These are phyloP conservation scores for Salticus scenicus DNA, from an alignment of 2,888 invertebrate species.

Conservation along the genomic window DNA sequence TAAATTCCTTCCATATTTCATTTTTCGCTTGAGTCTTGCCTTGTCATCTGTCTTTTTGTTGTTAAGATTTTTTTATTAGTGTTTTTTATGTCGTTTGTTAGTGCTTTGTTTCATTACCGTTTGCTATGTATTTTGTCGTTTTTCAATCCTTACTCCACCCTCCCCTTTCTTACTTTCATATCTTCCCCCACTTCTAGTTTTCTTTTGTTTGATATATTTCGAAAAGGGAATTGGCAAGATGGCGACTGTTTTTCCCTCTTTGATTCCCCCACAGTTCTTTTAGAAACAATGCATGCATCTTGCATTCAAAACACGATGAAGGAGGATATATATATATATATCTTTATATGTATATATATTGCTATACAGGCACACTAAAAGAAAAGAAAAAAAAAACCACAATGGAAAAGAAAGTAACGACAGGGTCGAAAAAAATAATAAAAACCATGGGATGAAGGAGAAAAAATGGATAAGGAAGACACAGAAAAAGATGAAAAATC, in stretches of 20 bases:
- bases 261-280: neutral
- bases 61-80: constrained; percentile 13
- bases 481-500: constrained; percentile 66
- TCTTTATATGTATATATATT: too few relatives aligned
- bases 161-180: constrained; percentile 12
- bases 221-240: constrained; percentile 59
- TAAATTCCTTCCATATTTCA: constrained; percentile 66
- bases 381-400: constrained; percentile 37
- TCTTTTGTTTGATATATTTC: constrained; percentile 56
- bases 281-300: constrained; percentile 59
- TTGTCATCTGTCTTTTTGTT: constrained; percentile 63
- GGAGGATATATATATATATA: constrained; percentile 3
- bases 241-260: constrained; percentile 25
- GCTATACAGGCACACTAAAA: constrained; percentile 2
- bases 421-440: constrained; percentile 28
- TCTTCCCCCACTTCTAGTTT: constrained; percentile 19
- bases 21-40: constrained; percentile 55
- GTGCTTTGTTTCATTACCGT: constrained; percentile 68
- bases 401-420: constrained; percentile 50
- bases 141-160: constrained; percentile 28
- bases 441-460: constrained; percentile 3
- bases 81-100: constrained; percentile 44
- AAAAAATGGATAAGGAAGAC: constrained; percentile 50
- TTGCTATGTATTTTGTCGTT: constrained; percentile 60
- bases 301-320: constrained; percentile 60